Evolutionary conservation across 2,888 invertebrate genomes (phyloP).

Genomic region (Pocota personata): DNA sequence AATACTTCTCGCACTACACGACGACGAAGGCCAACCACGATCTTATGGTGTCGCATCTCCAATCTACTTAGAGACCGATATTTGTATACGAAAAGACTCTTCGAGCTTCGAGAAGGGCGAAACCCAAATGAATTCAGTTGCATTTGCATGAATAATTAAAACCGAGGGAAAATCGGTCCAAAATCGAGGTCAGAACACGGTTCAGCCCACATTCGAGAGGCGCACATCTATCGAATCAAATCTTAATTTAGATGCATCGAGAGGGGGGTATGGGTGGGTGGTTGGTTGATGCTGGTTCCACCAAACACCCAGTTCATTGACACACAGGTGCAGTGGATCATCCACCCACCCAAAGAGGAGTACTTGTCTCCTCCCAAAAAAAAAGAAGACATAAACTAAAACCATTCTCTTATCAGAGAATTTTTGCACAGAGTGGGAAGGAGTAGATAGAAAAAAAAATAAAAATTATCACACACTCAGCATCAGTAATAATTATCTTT

Average conservation of each 20-base stretch:
- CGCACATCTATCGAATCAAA: conserved; percentile 50
- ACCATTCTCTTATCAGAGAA: conserved; percentile 52
- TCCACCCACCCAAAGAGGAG: too few species aligned
- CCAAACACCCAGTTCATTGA: conserved; percentile 62
- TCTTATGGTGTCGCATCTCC: conserved; percentile 5
- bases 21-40: conserved; percentile 32
- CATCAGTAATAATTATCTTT: conserved; percentile 25
- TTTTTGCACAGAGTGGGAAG: conserved; percentile 7
- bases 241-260: conserved; percentile 58
- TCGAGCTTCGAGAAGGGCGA: background rate
- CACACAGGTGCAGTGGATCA: conserved; percentile 63
- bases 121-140: conserved; percentile 41
- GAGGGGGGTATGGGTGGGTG: background rate
- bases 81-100: too few species aligned
- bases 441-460: background rate
- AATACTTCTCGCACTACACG: conserved; percentile 7
- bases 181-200: conserved; percentile 38
- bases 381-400: background rate
- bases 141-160: conserved; percentile 63
- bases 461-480: conserved; percentile 28
- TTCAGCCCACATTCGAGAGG: conserved; percentile 31
- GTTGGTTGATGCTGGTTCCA: conserved; percentile 11
- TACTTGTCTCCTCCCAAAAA: background rate
- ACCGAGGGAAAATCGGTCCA: conserved; percentile 30
- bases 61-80: conserved; percentile 1